These are phyloP conservation scores for Acronicta aceris DNA, from an alignment of 2,888 invertebrate genomes.

Conservation along the genomic window DNA sequence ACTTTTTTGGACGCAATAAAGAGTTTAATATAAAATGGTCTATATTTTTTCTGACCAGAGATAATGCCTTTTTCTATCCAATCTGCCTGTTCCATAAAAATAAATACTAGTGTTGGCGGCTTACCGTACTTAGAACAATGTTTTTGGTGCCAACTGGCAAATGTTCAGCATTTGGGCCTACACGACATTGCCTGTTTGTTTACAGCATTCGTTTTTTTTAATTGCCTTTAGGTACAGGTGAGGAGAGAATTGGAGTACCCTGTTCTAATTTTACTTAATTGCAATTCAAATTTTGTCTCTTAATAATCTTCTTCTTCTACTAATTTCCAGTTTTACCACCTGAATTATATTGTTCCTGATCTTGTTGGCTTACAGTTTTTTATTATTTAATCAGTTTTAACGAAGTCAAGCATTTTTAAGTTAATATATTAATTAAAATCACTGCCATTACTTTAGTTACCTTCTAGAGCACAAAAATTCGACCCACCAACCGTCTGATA, in stretches of 20 bases:
- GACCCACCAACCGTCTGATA: constrained; percentile 12
- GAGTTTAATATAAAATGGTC: no score
- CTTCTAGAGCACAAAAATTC: constrained; percentile 13
- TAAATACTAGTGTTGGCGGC: constrained; percentile 51
- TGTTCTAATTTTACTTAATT: not conserved
- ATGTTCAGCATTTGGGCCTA: constrained; percentile 51
- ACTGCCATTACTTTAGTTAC: no score
- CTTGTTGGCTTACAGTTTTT: no score
- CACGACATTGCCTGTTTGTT: constrained; percentile 49
- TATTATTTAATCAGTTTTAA: no score
- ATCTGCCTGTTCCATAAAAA: constrained; percentile 40
- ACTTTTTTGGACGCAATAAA: no score
- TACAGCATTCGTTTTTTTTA: constrained; percentile 30
- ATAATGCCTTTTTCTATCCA: constrained; percentile 14
- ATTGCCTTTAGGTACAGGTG: constrained; percentile 6
- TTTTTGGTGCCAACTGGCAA: constrained; percentile 65
- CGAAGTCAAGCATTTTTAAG: no score
- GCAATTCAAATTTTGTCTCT: not conserved
- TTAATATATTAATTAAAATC: no score
- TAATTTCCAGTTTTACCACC: not conserved
- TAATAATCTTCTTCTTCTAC: not conserved
- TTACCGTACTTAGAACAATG: constrained; percentile 44
- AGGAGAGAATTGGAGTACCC: constrained; percentile 1
- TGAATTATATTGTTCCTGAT: not conserved
- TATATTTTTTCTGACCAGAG: constrained; percentile 17